phyloP scores from a whole-genome alignment of 2,113 vertebrate species.

The Semnornis frantzii region DNA sequence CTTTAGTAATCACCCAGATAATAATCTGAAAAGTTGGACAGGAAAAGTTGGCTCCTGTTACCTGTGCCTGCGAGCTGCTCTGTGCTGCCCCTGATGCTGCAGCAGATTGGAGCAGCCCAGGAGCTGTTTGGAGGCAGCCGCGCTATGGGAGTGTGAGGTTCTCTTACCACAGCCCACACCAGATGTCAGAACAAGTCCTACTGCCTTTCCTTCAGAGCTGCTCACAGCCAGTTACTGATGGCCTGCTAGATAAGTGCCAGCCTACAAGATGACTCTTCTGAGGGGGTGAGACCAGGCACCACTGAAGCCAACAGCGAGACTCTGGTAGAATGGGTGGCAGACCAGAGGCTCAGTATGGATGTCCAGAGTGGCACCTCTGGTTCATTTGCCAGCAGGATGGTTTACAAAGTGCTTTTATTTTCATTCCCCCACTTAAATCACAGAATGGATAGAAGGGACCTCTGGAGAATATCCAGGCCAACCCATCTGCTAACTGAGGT shows the following conservation, averaged over 20 bases:
- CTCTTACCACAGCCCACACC: neutral
- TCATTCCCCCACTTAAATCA: neutral
- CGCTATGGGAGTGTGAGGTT: rapidly evolving
- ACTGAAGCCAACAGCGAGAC: neutral
- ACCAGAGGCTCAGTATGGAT: neutral
- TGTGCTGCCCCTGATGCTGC: neutral
- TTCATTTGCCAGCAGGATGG: neutral
- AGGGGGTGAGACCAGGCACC: neutral
- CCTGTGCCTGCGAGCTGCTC: neutral
- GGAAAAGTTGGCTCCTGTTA: neutral
- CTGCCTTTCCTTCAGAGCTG: neutral
- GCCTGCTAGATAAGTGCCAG: neutral
- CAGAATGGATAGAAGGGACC: no score
- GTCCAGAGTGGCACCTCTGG: neutral
- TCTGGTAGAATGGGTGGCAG: neutral
- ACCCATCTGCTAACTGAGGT: no score
- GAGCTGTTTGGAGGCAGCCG: neutral
- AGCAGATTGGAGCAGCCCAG: neutral
- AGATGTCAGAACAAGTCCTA: neutral
- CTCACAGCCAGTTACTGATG: neutral
- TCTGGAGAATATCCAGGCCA: no score
- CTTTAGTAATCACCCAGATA: conserved; percentile 32
- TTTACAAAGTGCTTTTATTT: neutral
- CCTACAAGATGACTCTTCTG: neutral
- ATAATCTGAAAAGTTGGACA: conserved; percentile 43